Percentiles rank a stretch among this genome's conserved stretches.
These are phyloP conservation scores for pig (Sus scrofa) DNA, from an alignment of 2,113 vertebrate genomes.

Conservation along the genomic window T2T-Sscrofa CM000821.6:59244001-59244500, in stretches of 20 bases:
- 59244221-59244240: constrained; percentile 40
- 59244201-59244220: constrained; percentile 64
- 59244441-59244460: constrained; percentile 8
- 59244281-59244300: constrained; percentile 70
- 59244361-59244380: constrained; percentile 68
- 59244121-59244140: not conserved
- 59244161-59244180: not conserved
- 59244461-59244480: not conserved
- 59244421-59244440: constrained; percentile 62
- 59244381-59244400: constrained; percentile 58
- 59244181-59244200: constrained; percentile 62
- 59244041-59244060: not conserved
- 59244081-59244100: not conserved
- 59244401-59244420: constrained; percentile 16
- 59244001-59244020: not conserved
- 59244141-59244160: not conserved
- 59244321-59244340: constrained; percentile 68
- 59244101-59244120: constrained; percentile 1
- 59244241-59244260: constrained; percentile 32
- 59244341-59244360: constrained; percentile 44
- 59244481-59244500: not conserved
- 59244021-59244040: not conserved
- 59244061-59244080: not conserved
- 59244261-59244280: constrained; percentile 57
- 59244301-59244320: constrained; percentile 56